Conservation (phyloP, 2,888 invertebrate genomes). For the Pandemis corylana region DNA sequence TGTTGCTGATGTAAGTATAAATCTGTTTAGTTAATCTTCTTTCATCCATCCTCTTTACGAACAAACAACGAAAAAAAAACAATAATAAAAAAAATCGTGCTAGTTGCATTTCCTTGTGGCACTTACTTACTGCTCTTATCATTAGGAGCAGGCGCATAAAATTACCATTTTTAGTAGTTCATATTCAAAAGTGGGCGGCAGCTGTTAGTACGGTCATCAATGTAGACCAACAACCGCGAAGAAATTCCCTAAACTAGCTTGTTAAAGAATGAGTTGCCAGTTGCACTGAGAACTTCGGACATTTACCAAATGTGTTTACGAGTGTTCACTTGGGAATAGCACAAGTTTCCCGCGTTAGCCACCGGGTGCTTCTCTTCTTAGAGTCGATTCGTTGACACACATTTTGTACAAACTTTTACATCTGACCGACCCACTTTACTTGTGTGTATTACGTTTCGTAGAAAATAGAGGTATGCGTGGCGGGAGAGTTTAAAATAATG, state of each 20-base stretch:
- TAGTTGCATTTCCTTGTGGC: no score
- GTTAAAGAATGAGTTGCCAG: background rate
- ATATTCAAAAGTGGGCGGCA: no score
- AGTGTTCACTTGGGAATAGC: background rate
- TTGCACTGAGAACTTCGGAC: background rate
- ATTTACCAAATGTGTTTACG: conserved; percentile 2
- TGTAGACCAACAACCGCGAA: background rate
- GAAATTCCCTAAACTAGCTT: background rate
- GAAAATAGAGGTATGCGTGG: background rate
- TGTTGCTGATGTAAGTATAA: no score
- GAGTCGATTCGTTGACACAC: conserved; percentile 27
- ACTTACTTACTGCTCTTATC: no score
- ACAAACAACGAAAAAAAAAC: no score
- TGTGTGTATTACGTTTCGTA: conserved; percentile 8
- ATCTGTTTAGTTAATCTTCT: no score
- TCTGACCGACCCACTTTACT: conserved; percentile 14
- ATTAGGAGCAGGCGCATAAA: no score
- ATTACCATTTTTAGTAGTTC: no score
- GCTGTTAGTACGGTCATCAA: background rate
- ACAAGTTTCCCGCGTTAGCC: conserved; percentile 25
- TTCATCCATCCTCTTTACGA: no score
- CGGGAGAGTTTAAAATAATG: background rate
- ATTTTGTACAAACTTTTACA: conserved; percentile 22
- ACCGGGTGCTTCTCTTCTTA: conserved; percentile 2
- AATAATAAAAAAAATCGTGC: no score